Percentiles rank a stretch among this genome's conserved stretches.
Conservation (phyloP, 2,797 vertebrate species). For the Mormyrus hasselquistii region DNA sequence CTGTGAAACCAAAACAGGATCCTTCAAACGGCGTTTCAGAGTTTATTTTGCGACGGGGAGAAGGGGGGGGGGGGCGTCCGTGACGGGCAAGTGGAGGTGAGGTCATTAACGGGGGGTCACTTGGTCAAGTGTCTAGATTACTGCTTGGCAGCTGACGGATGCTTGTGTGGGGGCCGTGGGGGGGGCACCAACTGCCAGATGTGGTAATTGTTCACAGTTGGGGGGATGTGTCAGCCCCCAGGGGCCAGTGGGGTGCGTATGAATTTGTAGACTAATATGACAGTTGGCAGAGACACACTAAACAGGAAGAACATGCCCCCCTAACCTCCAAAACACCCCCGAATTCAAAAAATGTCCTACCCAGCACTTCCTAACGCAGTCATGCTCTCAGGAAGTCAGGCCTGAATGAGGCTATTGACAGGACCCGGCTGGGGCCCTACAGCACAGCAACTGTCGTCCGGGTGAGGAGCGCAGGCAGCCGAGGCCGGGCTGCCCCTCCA, state of each 20-base stretch:
- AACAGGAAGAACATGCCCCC: slow-evolving; percentile 31
- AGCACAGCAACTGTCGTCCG: slow-evolving; percentile 48
- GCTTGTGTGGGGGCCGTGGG: slow-evolving; percentile 22
- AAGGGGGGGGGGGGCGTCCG: neutral
- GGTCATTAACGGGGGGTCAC: slow-evolving; percentile 26
- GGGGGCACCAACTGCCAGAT: slow-evolving; percentile 40
- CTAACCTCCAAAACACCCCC: slow-evolving; percentile 12
- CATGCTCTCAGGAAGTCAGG: slow-evolving; percentile 43
- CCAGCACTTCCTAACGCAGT: slow-evolving; percentile 35
- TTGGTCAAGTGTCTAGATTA: slow-evolving; percentile 32
- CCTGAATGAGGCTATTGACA: slow-evolving; percentile 47
- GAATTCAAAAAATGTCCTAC: slow-evolving; percentile 7
- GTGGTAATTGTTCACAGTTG: slow-evolving; percentile 48
- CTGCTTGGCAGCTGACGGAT: slow-evolving; percentile 36
- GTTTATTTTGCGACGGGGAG: neutral
- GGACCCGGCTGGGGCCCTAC: slow-evolving; percentile 33
- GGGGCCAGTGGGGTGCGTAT: slow-evolving; percentile 20
- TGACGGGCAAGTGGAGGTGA: neutral
- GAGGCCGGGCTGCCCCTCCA: slow-evolving; percentile 40
- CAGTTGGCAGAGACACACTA: slow-evolving; percentile 34
- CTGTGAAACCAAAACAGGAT: neutral
- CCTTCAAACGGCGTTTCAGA: neutral
- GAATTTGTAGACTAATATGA: slow-evolving; percentile 23
- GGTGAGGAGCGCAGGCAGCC: slow-evolving; percentile 41
- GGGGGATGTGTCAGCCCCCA: neutral